phyloP scores from a whole-genome alignment of 2,888 invertebrate species.

The Marronus borbonicus region DNA sequence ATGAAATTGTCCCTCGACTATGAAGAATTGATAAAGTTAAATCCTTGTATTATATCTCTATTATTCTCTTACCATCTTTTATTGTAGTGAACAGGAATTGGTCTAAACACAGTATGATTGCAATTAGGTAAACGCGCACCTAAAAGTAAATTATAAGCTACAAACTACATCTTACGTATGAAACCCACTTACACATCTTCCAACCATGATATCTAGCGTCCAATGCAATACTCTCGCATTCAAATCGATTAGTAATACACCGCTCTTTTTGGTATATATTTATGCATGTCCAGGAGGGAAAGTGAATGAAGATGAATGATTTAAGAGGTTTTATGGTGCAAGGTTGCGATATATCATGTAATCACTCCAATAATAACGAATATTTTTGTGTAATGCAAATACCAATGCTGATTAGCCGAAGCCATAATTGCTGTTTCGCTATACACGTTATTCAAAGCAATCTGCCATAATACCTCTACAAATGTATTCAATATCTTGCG shows the following conservation, averaged over 20 bases:
- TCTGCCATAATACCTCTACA: too few relatives aligned
- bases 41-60: too few relatives aligned
- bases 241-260: neutral
- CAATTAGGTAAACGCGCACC: neutral
- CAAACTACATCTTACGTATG: neutral
- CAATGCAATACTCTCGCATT: neutral
- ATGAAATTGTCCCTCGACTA: neutral
- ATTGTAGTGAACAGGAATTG: neutral
- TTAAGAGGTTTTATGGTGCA: conserved; percentile 8
- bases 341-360: neutral
- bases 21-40: neutral
- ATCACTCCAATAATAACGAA: neutral
- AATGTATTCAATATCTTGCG: too few relatives aligned
- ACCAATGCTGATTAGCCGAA: too few relatives aligned
- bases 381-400: neutral
- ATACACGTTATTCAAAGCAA: too few relatives aligned
- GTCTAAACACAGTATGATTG: neutral
- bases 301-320: conserved; percentile 20
- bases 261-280: neutral
- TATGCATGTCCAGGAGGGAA: conserved; percentile 13
- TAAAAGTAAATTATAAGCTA: neutral
- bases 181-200: neutral
- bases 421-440: too few relatives aligned
- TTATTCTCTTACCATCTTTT: neutral
- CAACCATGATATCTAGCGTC: neutral